Base-by-base conservation (phyloP, 53 echinoderm and acorn worm species). In the Temnopleurus reevesii region DNA sequence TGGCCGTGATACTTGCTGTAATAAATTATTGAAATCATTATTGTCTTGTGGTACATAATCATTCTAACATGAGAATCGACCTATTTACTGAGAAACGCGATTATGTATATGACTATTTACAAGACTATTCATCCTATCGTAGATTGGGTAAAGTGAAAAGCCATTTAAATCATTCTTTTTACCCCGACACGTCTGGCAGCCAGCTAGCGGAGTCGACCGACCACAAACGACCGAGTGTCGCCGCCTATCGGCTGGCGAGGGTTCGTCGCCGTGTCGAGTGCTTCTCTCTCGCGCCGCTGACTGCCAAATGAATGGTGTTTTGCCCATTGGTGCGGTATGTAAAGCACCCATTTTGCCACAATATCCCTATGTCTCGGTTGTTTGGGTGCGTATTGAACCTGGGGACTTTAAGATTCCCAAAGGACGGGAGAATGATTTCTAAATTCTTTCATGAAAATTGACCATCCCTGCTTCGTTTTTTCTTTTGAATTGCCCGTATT, bases 281-380 rank as follows among this genome's bases (percentile, higher is more conserved):
- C 36, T n/a, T n/a, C 41, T 38, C 71, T 36, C 71, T n/a, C 41
- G 41, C 9, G 41, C 41, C 6, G 38, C 63, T 29, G 31, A 4
- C 61, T 1, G 15, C n/a, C 15, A 36, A 24, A 36, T 71, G 41
- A 71, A 41, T 23, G 5, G 41, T 71, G 71, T 71, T 71, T 71
- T 71, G 71, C 21, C 71, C 71, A 71, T 1, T 71, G 71, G 41
- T 41, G 71, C 38, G 71, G 5, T 71, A 4, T 71, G 41, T 38
- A 17, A 71, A 71, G 71, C 71, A 71, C 38, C 36, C 71, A 38
- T 71, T 71, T 41, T 71, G 71, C 71, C 71, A 71, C 71, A 71
- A 71, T 71, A 71, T 71, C 71, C 21, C 71, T 38, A 71, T 71
- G 71, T 71, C 38, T 38, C 71, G 71, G 71, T 71, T 34, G 71